Conservation (phyloP, 2,797 vertebrate species). For the Heteromormyrus szaboi region DNA sequence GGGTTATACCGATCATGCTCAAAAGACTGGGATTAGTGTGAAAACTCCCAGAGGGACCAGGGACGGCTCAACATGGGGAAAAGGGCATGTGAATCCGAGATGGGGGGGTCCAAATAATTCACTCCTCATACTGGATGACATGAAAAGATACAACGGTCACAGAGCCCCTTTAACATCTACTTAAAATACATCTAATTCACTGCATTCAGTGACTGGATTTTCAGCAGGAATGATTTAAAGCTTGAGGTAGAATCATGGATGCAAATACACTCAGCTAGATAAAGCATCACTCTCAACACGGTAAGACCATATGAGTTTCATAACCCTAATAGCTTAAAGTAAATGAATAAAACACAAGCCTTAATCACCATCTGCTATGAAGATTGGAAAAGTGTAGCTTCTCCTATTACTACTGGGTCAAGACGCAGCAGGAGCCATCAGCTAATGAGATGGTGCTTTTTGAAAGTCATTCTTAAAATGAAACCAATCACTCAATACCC, state of each 20-base stretch:
- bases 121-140: neutral
- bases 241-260: neutral
- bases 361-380: neutral
- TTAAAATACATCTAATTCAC: neutral
- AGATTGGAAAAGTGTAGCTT: neutral
- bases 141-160: neutral
- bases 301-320: neutral
- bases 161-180: neutral
- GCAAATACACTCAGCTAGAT: neutral
- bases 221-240: neutral
- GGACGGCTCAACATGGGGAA: neutral
- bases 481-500: constrained; percentile 1
- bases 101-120: neutral
- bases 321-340: neutral
- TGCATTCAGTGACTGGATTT: neutral
- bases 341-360: neutral
- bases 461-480: neutral
- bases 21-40: neutral
- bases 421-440: neutral
- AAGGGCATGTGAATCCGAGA: neutral
- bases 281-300: neutral
- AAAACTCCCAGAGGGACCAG: neutral
- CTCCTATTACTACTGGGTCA: neutral
- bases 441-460: neutral
- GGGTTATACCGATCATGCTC: neutral